These are phyloP conservation scores for Artibeus jamaicensis DNA, from an alignment of 2,797 vertebrate species.

Conservation along the genomic window DNA sequence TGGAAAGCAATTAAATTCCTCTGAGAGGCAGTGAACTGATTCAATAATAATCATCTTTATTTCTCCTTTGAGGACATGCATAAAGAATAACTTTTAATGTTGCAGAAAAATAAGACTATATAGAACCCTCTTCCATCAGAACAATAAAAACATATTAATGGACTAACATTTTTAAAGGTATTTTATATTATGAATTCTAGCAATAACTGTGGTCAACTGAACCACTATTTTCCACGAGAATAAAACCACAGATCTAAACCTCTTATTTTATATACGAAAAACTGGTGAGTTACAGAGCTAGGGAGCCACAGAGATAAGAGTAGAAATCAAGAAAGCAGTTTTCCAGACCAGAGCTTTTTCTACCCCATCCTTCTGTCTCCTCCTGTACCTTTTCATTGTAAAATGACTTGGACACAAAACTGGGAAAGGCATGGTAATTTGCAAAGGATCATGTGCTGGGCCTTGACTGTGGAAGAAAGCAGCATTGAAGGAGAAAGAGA, in stretches of 20 bases:
- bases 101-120: conserved; percentile 68
- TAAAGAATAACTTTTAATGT: conserved; percentile 69
- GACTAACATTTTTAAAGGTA: not conserved
- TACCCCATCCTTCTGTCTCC: not conserved
- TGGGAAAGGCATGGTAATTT: not conserved
- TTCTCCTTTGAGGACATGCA: conserved; percentile 72
- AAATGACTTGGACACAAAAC: not conserved
- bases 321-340: not conserved
- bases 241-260: not conserved
- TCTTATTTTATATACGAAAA: not conserved
- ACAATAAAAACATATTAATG: conserved; percentile 52
- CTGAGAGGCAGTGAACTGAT: conserved; percentile 61
- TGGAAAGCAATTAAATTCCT: conserved; percentile 76
- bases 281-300: not conserved
- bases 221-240: not conserved
- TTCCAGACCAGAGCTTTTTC: not conserved
- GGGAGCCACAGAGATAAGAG: not conserved
- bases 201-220: not conserved
- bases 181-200: not conserved
- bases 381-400: not conserved
- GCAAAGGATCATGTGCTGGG: not conserved
- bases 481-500: not conserved
- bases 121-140: conserved; percentile 66
- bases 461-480: not conserved
- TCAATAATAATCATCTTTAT: conserved; percentile 79